Base-by-base conservation (phyloP, 2,797 vertebrate genomes). In the Triplophysa bombifrons region DNA sequence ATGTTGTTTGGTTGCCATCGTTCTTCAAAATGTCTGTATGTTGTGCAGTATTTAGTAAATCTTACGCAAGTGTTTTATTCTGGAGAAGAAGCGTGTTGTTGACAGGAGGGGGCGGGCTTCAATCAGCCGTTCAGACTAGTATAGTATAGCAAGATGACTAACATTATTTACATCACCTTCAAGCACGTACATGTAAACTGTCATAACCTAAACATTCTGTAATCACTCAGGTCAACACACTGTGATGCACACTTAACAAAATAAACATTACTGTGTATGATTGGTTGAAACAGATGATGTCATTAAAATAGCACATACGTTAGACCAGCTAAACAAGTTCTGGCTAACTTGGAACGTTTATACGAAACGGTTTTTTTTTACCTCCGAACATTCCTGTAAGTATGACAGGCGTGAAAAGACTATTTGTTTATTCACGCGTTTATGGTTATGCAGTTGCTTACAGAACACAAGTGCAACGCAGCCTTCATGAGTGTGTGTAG, bases 271-370 rank as follows among this genome's bases (percentile, higher is more conserved):
- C 3, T 44, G 20, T 30, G 64, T 20, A 12, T 48, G 53, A 68
- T 48, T 58, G 38, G 38, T 10, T 44, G 64, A 20, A 66, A 22
- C 3, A 4, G 64, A 66, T 66, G 22, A 69, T 77, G 65, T 69
- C 13, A 77, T 25, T 50, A 4, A 69, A 50, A 46, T 50, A 51
- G 11, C 41, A 53, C 12, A 70, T 14, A 70, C 3, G 66, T 51
- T 22, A 69, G 13, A 41, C 44, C 27, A 10, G 66, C 25, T 70
- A 25, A 61, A 70, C 55, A 51, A 44, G 44, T 77, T 77, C 17
- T 60, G 74, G 68, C 7, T 3, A 60, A 48, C 17, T 38, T 34
- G 13, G 11, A 30, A 53, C 27, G 19, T 13, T 69, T 22, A 50
- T 50, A 48, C 41, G 61, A 27, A 69, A 17, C 22, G 13, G 41